Evolutionary conservation across 2,797 vertebrate genomes (phyloP).

Genomic region (Pipistrellus pipistrellus): DNA sequence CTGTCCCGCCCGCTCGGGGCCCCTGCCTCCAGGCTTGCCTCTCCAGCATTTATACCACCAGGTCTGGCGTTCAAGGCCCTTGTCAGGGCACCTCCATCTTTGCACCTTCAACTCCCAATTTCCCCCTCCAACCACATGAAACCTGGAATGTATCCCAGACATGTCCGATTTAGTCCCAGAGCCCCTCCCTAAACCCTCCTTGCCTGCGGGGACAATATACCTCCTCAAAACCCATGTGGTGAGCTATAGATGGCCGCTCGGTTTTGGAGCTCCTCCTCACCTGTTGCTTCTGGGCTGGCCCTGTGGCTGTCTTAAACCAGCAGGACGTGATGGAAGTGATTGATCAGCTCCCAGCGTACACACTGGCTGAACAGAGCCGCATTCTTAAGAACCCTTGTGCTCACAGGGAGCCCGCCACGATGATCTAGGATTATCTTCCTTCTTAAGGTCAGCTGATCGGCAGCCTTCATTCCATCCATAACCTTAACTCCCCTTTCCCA

Average conservation of each 20-base stretch:
- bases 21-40: neutral
- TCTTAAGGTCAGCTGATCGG: neutral
- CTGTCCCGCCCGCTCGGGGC: no score
- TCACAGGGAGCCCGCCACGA: neutral
- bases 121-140: neutral
- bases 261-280: neutral
- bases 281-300: neutral
- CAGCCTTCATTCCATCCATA: neutral
- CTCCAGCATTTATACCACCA: neutral
- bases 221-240: neutral
- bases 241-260: neutral
- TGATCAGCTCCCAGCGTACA: neutral
- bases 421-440: neutral
- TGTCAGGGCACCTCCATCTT: neutral
- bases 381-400: neutral
- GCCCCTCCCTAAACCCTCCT: neutral
- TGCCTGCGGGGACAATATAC: neutral
- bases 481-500: neutral
- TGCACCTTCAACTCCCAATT: neutral
- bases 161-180: neutral
- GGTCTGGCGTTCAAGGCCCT: neutral
- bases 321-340: neutral
- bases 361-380: neutral
- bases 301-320: neutral
- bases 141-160: neutral